These are phyloP conservation scores for Buphagus erythrorhynchus DNA, from an alignment of 2,797 vertebrate genomes.

Conservation along the genomic window DNA sequence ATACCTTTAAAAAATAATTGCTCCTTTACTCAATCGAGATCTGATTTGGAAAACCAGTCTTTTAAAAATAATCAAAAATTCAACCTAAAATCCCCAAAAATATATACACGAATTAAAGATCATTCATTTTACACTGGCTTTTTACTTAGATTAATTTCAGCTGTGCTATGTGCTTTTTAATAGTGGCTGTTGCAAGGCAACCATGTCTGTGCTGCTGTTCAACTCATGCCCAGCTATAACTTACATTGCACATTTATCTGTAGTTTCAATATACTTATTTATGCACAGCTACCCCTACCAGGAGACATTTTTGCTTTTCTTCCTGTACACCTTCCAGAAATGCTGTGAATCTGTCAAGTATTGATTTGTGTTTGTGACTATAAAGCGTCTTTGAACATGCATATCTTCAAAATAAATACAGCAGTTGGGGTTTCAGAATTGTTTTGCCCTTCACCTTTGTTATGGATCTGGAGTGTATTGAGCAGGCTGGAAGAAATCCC, in stretches of 20 bases:
- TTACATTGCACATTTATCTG: not conserved
- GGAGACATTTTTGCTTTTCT: not conserved
- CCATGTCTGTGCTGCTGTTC: not conserved
- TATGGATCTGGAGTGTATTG: not conserved
- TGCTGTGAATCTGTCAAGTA: not conserved
- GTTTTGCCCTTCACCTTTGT: not conserved
- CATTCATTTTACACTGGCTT: rapidly evolving
- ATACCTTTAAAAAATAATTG: not conserved
- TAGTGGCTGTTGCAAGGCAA: not conserved
- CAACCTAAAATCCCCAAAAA: not conserved
- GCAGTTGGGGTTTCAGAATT: not conserved
- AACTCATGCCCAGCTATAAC: not conserved
- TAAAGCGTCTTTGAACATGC: not conserved
- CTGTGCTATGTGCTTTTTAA: not conserved
- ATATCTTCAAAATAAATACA: not conserved
- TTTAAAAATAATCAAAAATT: not conserved
- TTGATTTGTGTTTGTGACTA: not conserved
- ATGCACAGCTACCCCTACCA: not conserved
- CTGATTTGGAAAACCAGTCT: not conserved
- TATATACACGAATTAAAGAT: not conserved
- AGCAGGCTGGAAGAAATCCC: not conserved
- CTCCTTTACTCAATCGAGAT: not conserved
- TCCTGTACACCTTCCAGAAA: not conserved
- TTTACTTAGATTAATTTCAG: not conserved
- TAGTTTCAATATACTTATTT: not conserved